Evolutionary conservation across 30 jellyfish, hydroid and myxozoan genomes (phyloP).

Genomic region (Haliclystus octoradiatus): DNA sequence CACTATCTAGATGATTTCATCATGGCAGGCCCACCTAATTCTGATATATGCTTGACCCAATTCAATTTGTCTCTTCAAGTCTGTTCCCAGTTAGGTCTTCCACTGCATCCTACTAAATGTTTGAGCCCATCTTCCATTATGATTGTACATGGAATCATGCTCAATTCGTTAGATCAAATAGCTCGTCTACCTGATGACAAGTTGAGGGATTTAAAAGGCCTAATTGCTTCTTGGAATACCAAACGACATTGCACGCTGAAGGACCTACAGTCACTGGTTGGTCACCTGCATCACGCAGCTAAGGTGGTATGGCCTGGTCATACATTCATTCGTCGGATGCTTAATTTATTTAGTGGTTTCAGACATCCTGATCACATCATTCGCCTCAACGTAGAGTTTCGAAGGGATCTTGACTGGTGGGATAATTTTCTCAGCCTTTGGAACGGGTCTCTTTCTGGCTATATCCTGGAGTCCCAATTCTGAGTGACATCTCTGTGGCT

Average conservation of each 20-base stretch:
- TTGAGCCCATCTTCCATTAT: too few relatives aligned
- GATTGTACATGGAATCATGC: too few relatives aligned
- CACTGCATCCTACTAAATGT: too few relatives aligned
- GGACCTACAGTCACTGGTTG: not conserved
- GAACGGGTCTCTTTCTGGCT: conserved; percentile 5
- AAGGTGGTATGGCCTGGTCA: not conserved
- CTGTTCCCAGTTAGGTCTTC: too few relatives aligned
- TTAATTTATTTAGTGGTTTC: not conserved
- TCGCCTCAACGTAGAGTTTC: not conserved
- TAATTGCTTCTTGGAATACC: too few relatives aligned
- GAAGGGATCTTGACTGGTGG: conserved; percentile 7
- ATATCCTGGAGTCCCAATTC: not conserved
- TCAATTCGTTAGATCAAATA: too few relatives aligned
- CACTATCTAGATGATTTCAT: too few relatives aligned
- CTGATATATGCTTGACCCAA: too few relatives aligned
- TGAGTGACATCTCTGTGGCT: not conserved
- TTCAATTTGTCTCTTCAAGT: too few relatives aligned
- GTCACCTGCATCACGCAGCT: not conserved
- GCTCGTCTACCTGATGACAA: too few relatives aligned
- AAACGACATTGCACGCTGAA: not conserved
- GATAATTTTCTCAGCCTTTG: not conserved
- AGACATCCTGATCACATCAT: not conserved
- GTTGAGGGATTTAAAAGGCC: too few relatives aligned
- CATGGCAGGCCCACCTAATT: too few relatives aligned
- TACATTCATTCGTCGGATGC: not conserved